Evolutionary conservation across 2,113 vertebrate species (phyloP), one percentile per base, ranked within the genome.

Genomic region (Scomber colias): DNA sequence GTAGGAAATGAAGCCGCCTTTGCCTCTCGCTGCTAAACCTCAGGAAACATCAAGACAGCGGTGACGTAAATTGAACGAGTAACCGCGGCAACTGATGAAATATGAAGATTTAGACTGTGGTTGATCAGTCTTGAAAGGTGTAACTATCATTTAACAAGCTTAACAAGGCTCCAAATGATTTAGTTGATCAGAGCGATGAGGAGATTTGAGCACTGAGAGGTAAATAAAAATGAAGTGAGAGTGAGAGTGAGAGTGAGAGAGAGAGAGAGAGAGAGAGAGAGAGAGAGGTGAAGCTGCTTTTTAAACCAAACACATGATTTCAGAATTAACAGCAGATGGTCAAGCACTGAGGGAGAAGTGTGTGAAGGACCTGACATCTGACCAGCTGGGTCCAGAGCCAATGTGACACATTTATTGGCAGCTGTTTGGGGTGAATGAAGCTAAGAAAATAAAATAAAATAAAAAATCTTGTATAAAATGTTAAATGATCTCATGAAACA

Each of bases 121-220:
- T 24, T 77, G 64, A 79, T 85, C 21, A 40, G 59, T 54, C 55
- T 73, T 55, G 70, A 76, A 63, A 85, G 66, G 54, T 54, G 48
- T 35, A 82, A 56, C 30, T 35, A 71, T 68, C 61, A n/a, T 45
- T 59, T 73, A 57, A 77, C 59, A 46, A 74, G 30, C 40, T 60
- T 10, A 51, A 55, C 44, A 68, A 62, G 30, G 71, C 51, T 82
- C 54, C 40, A 14, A 46, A 55, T 71, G 64, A 63, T 35, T 46
- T 27, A 15, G 17, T 14, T 71, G 35, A 60, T 71, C 48, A 66
- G 35, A 70, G n/a, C 61, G 75, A 83, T 40, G 17, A 71, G 67
- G 17, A 13, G 21, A 30, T 14, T 0, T 57, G 30, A 45, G 61
- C n/a, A 48, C 30, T 35, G 35, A 63, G 44, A 64, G 17, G 31